These are phyloP conservation scores for Spisula subtruncata DNA, from an alignment of 2,888 invertebrate genomes.

Conservation along the genomic window DNA sequence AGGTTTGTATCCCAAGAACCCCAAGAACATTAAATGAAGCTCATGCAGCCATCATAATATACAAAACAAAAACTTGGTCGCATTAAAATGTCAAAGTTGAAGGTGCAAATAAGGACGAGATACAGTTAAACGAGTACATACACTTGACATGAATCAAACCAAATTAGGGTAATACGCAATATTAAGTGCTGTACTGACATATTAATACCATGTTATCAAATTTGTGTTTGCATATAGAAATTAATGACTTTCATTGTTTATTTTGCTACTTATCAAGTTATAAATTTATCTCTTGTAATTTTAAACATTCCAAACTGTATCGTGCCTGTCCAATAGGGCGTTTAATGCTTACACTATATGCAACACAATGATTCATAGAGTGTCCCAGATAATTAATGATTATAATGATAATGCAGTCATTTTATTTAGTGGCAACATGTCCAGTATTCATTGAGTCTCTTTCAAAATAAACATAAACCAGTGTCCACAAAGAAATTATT, in stretches of 20 bases:
- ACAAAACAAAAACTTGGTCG: too few relatives aligned
- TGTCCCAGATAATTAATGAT: too few relatives aligned
- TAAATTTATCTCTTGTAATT: neutral
- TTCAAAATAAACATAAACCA: too few relatives aligned
- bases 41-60: too few relatives aligned
- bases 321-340: neutral
- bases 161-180: neutral
- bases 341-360: too few relatives aligned
- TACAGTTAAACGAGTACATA: neutral
- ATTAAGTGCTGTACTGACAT: neutral
- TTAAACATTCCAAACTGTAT: neutral
- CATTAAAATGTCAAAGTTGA: neutral
- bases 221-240: neutral
- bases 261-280: neutral
- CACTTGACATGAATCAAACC: neutral
- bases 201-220: neutral
- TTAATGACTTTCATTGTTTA: slow-evolving; percentile 1
- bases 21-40: too few relatives aligned
- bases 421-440: too few relatives aligned
- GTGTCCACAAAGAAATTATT: too few relatives aligned
- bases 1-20: too few relatives aligned
- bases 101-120: neutral
- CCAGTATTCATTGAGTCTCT: too few relatives aligned
- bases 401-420: too few relatives aligned
- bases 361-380: too few relatives aligned